These are phyloP conservation scores for Drosophila micromelanica DNA, from an alignment of 1,140 invertebrate species.

Conservation along the genomic window DNA sequence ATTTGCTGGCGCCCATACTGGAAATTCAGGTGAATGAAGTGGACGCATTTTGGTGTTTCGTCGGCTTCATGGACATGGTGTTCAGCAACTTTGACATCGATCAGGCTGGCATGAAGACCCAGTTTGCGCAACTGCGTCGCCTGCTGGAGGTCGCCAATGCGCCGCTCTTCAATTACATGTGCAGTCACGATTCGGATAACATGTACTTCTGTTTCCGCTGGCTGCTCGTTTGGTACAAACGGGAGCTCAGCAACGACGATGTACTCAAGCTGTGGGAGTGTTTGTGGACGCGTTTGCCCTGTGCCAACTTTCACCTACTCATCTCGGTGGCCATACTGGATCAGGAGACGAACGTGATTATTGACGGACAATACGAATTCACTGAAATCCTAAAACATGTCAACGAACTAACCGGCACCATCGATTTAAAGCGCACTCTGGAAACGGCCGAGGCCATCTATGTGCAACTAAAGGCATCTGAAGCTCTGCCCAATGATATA, in stretches of 20 bases:
- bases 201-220: constrained; percentile 99
- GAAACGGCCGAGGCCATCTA: constrained; percentile 95
- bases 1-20: constrained; percentile 96
- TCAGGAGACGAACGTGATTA: constrained; percentile 92
- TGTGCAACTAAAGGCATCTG: constrained; percentile 90
- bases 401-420: constrained; percentile 94
- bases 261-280: constrained; percentile 93
- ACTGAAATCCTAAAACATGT: constrained; percentile 99
- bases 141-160: constrained; percentile 93
- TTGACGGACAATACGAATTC: constrained; percentile 96
- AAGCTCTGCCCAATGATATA: constrained; percentile 88
- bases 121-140: constrained; percentile 93
- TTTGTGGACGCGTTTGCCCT: constrained; percentile 95
- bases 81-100: constrained; percentile 99
- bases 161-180: constrained; percentile 93
- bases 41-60: constrained; percentile 99
- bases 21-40: constrained; percentile 88
- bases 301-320: constrained; percentile 96
- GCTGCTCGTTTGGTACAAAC: constrained; percentile 93
- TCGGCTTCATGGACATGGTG: constrained; percentile 98
- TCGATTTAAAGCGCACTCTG: constrained; percentile 92
- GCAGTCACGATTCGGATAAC: constrained; percentile 96
- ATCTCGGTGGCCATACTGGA: constrained; percentile 96
- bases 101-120: constrained; percentile 98
- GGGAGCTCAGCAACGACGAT: constrained; percentile 91